Conservation (phyloP, 2,888 invertebrate genomes). For the Volucella zonaria region DNA sequence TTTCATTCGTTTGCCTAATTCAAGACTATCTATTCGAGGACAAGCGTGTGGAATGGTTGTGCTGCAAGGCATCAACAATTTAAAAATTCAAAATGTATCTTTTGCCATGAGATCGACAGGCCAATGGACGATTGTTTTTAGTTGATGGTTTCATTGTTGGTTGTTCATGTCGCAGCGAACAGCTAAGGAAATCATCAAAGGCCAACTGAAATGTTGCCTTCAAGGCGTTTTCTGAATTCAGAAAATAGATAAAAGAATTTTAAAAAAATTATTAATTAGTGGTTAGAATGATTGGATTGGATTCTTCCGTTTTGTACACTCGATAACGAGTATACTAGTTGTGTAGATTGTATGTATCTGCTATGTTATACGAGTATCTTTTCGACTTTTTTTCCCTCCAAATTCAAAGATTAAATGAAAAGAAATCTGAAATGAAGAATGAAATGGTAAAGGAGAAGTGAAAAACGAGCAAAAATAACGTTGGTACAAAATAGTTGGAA, state of each 20-base stretch:
- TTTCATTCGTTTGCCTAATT: too few species aligned
- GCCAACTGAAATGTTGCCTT: constrained; percentile 19
- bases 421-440: neutral
- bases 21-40: neutral
- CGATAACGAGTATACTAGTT: neutral
- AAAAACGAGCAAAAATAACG: constrained; percentile 23
- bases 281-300: constrained; percentile 65
- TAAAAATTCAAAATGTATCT: constrained; percentile 33
- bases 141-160: constrained; percentile 53
- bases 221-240: constrained; percentile 20
- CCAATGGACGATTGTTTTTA: constrained; percentile 14
- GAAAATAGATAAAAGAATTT: constrained; percentile 4
- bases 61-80: constrained; percentile 37
- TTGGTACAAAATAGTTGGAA: constrained; percentile 57
- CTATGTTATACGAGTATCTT: neutral
- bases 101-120: neutral
- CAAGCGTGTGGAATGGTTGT: constrained; percentile 4
- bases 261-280: constrained; percentile 61
- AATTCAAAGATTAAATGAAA: constrained; percentile 7
- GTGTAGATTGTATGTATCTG: constrained; percentile 10
- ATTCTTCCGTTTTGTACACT: constrained; percentile 47
- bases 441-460: neutral
- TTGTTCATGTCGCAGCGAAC: neutral
- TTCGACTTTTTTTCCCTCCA: neutral
- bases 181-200: constrained; percentile 17